Conservation (phyloP, 2,888 invertebrate species). For the Sesia bembeciformis region DNA sequence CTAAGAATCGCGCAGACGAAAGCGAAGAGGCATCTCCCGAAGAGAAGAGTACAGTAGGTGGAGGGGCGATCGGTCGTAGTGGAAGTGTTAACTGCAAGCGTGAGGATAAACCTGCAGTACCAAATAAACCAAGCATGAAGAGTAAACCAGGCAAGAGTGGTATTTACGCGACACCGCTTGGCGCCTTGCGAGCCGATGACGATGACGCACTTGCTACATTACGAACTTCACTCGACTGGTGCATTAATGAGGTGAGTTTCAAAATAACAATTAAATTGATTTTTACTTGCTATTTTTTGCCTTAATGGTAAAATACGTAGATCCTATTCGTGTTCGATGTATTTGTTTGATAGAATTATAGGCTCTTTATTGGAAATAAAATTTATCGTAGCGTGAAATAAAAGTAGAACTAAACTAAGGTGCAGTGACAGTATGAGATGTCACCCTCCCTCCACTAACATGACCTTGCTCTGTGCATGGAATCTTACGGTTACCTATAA, state of each 20-base stretch:
- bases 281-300: neutral
- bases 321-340: too few species aligned
- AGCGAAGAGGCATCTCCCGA: constrained; percentile 43
- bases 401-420: too few species aligned
- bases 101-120: constrained; percentile 77
- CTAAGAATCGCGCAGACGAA: constrained; percentile 24
- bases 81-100: constrained; percentile 24
- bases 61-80: constrained; percentile 12
- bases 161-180: constrained; percentile 85
- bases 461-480: too few species aligned
- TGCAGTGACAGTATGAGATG: too few species aligned
- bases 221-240: constrained; percentile 77
- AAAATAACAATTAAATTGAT: neutral
- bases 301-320: too few species aligned
- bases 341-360: too few species aligned
- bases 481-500: too few species aligned
- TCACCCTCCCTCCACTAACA: too few species aligned
- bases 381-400: too few species aligned
- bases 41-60: constrained; percentile 12
- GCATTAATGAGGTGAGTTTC: constrained; percentile 49
- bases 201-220: constrained; percentile 60
- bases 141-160: constrained; percentile 74
- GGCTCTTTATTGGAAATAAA: too few species aligned
- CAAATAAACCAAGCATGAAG: constrained; percentile 77
- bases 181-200: constrained; percentile 56